Base-by-base conservation (phyloP, 1,140 invertebrate genomes). In the Drosophila ficusphila region DNA sequence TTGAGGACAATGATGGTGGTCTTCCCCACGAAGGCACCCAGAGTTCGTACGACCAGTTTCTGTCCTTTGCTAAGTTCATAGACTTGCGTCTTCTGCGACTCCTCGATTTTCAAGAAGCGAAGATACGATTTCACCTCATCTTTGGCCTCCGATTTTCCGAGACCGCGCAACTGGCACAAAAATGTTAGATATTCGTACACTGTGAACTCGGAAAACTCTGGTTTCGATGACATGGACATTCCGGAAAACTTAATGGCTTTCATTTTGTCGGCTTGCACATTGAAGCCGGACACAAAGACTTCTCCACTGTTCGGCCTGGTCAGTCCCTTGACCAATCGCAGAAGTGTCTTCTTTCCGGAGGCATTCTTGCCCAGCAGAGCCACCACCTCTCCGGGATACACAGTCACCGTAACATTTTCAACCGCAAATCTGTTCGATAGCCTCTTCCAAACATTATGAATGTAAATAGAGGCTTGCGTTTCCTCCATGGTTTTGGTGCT, bases 1-100 rank as follows among this genome's bases (percentile, higher is more conserved):
- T 85, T 62, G 0, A 85, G 67, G 0, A 85, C 2, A 0, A 85
- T 67, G 8, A 69, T 42, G 14, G 25, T 31, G 0, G 46, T 86
- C 2, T 51, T 36, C 2, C 79, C 79, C 0, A 58, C 75, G 36
- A 85, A 85, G 0, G 79, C 76, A 6, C 76, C 65, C 0, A 85
- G 38, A 0, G 60, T 34, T 4, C 64, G 44, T 0, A 85, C 5
- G 0, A 85, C 12, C 1, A 57, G 57, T 3, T 19, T 49, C n/a
- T 85, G 57, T 1, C 81, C 76, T 0, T 4, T 9, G 2, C 61
- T 73, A 0, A 85, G 41, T 0, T n/a, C 2, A 0, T 5, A 9
- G 0, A 79, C 52, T 2, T 1, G 25, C 0, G 29, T 16, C 0
- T 16, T 0, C 2, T 48, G 14, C 1, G 54, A 18, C 0, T 65